Conservation (phyloP, 1,140 invertebrate genomes). For the Apocrypta bakeri region DNA sequence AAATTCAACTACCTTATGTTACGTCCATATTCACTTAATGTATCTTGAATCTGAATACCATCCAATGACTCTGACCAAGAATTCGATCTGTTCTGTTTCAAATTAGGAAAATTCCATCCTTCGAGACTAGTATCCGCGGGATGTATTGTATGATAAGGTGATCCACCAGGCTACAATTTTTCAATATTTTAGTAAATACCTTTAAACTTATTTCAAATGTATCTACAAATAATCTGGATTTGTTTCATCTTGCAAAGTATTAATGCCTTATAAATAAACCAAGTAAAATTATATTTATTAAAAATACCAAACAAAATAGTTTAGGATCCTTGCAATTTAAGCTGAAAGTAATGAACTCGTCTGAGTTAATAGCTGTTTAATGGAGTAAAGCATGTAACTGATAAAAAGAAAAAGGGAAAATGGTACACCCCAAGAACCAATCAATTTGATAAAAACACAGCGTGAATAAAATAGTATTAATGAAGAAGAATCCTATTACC, state of each 20-base stretch:
- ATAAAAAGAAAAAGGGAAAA: conserved; percentile 34
- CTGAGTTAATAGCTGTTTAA: conserved; percentile 10
- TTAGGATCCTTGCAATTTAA: conserved; percentile 26
- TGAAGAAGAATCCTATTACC: conserved; percentile 42
- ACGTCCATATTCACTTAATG: conserved; percentile 60
- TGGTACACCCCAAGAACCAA: conserved; percentile 62
- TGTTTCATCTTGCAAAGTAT: background rate
- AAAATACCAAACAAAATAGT: background rate
- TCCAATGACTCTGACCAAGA: conserved; percentile 92
- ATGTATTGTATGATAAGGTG: conserved; percentile 94
- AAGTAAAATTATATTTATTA: background rate
- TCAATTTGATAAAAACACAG: conserved; percentile 53
- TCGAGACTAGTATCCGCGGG: conserved; percentile 86
- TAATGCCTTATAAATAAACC: background rate
- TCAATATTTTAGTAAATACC: background rate
- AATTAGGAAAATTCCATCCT: conserved; percentile 81
- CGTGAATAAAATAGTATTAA: conserved; percentile 30
- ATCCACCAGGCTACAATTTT: conserved; percentile 80
- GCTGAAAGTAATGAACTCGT: conserved; percentile 9
- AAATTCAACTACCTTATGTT: conserved; percentile 65
- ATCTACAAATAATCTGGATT: no score
- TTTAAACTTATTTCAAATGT: background rate
- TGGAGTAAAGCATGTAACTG: conserved; percentile 14
- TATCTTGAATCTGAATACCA: conserved; percentile 75
- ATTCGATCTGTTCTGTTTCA: conserved; percentile 87